A percentile compares a stretch with the other conserved stretches of the same genome.
These are phyloP conservation scores for Capromys pilorides DNA, from an alignment of 2,797 vertebrate genomes.

Conservation along the genomic window DNA sequence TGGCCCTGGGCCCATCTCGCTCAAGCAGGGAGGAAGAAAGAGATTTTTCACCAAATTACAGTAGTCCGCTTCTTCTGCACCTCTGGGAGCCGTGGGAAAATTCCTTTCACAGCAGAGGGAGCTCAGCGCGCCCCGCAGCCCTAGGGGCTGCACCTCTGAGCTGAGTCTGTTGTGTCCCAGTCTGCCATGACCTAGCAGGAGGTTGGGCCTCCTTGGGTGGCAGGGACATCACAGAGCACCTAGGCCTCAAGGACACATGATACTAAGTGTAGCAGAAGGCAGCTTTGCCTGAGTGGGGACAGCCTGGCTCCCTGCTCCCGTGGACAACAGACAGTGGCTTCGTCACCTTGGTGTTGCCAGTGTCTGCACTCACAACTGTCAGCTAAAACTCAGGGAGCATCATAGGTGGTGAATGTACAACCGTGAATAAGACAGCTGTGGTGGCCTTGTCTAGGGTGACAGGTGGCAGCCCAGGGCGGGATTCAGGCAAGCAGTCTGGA, in stretches of 20 bases:
- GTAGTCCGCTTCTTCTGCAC: background rate
- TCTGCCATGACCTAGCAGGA: background rate
- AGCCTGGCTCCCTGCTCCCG: background rate
- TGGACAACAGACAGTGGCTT: background rate
- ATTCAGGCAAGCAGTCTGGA: background rate
- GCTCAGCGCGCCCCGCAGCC: background rate
- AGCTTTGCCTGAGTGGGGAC: background rate
- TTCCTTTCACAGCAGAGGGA: background rate
- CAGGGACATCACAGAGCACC: background rate
- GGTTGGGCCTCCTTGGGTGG: background rate
- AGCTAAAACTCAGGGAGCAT: background rate
- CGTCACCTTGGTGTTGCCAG: background rate
- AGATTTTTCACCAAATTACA: slow-evolving; percentile 33
- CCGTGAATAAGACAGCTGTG: background rate
- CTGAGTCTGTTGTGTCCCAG: background rate
- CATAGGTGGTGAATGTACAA: background rate
- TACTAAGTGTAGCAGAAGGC: background rate
- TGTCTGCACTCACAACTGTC: background rate
- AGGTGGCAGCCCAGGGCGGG: background rate
- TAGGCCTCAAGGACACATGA: background rate
- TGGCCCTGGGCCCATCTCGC: background rate
- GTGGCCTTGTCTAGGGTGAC: background rate
- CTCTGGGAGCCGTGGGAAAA: background rate
- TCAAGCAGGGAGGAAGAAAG: background rate
- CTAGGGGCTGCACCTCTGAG: rapidly evolving